Base-by-base conservation (phyloP, 2,888 invertebrate genomes). In the Melipona beecheii region DNA sequence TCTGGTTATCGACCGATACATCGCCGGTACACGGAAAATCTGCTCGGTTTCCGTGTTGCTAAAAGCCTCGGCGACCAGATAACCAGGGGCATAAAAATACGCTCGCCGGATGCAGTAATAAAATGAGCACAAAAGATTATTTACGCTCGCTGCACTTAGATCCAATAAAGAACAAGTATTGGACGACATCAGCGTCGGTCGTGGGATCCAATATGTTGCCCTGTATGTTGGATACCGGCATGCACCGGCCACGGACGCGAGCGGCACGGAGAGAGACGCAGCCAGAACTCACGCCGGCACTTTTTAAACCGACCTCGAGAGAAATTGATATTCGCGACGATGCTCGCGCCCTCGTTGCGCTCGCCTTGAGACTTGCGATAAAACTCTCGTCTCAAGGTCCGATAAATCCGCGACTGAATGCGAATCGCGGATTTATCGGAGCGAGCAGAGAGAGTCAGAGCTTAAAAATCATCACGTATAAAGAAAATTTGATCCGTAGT, bases 51-150 rank as follows among this genome's bases (percentile, higher is more conserved):
- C 31, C 65, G 17, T 36, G 50, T 70, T 56, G 24, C 52, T 71
- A 66, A 75, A 81, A 81, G 54, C 54, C 78, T n/a, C 24, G 36
- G 17, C 52, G 17, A 27, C 70, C 71, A 73, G 78, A 85, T 84
- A 83, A 86, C 83, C 43, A 43, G 68, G 65, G 24, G 79, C 70
- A 78, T 78, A 76, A 85, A 87, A 83, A 78, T 73, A 75, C 77
- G 78, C 76, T 54, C 71, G 71, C 62, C 79, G 78, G 81, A 43
- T 77, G 64, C 73, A 69, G 81, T 89, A 87, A 90, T 87, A 90
- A 90, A 90, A 86, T 89, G 81, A 89, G 83, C 86, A 86, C 86
- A 87, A 84, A 79, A 82, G 89, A 89, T 89, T 87, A 89, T 86
- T 90, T 87, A 87, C 87, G 85, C 86, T 78, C 64, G 78, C 72